A percentile compares a stretch with the other conserved stretches of the same genome.
Evolutionary conservation across 2,797 vertebrate species (phyloP).

Genomic region (Garrulus glandarius): DNA sequence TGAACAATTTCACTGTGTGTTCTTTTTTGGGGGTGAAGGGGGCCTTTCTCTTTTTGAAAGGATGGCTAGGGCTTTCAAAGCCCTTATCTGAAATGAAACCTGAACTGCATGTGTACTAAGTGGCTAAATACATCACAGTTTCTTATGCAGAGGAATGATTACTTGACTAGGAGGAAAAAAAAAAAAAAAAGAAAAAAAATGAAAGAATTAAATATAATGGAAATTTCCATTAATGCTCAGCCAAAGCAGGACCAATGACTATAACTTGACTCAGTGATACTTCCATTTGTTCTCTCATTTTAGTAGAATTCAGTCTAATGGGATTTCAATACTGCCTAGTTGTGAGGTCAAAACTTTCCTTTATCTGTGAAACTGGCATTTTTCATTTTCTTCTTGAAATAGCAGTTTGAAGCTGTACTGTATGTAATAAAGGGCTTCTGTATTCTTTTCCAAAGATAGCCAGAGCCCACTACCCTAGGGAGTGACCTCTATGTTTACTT

Average conservation of each 20-base stretch:
- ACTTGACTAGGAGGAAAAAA: background rate
- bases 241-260: background rate
- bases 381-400: slow-evolving; percentile 20
- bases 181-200: background rate
- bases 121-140: background rate
- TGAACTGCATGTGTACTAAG: background rate
- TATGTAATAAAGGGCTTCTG: background rate
- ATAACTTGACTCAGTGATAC: background rate
- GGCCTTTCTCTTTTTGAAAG: background rate
- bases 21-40: accelerated
- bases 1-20: background rate
- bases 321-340: background rate
- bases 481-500: background rate
- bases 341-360: background rate
- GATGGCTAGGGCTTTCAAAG: background rate
- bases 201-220: background rate
- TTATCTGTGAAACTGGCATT: background rate
- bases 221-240: background rate
- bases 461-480: background rate
- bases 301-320: background rate
- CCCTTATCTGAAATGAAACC: background rate
- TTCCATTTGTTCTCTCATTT: background rate
- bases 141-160: background rate
- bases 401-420: background rate
- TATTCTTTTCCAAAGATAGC: background rate